Base-by-base conservation (phyloP, 2,113 vertebrate species). In the Cyprinodon brontotheroides region DNA sequence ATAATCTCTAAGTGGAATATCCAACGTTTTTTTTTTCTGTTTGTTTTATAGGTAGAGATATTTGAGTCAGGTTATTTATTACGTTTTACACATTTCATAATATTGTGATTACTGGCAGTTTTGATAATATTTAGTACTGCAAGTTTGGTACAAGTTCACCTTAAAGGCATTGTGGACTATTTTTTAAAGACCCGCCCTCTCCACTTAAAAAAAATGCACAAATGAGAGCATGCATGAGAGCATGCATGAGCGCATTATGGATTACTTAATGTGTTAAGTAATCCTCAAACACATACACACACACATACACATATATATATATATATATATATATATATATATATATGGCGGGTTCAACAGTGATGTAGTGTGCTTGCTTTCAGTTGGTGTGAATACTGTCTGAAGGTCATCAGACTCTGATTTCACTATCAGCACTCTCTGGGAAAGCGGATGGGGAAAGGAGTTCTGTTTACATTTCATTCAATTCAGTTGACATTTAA, bases 331-430 rank as follows among this genome's bases (percentile, higher is more conserved):
- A 29, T 29, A 29, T 29, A 29, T 29, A 29, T 29, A 29, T 29
- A 29, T 29, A 29, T 29, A 29, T 29, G 29, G 29, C 29, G 29
- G 29, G 29, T 29, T 29, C 29, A 29, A 29, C 29, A 29, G 29
- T 29, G 29, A 29, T 29, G 29, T 29, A 29, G 29, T 29, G 29
- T 29, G 29, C 1, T 29, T 29, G 29, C 74, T 70, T 61, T 43
- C 53, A 77, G 39, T 83, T 60, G 63, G 60, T 64, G 79, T 85
- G 71, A 86, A 87, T 83, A 81, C 62, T 76, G 78, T 80, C 48
- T 90, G 83, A 89, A 91, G 86, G 90, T 77, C 85, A 81, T 40
- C 1, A 14, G 65, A 20, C 72, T 87, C 71, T 57, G 72, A 61
- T 86, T 87, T 81, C 68, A 81, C 75, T 68, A 39, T 68, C 65